phyloP scores from a whole-genome alignment of 2,113 vertebrate genomes.

The Spea multiplicata region DNA sequence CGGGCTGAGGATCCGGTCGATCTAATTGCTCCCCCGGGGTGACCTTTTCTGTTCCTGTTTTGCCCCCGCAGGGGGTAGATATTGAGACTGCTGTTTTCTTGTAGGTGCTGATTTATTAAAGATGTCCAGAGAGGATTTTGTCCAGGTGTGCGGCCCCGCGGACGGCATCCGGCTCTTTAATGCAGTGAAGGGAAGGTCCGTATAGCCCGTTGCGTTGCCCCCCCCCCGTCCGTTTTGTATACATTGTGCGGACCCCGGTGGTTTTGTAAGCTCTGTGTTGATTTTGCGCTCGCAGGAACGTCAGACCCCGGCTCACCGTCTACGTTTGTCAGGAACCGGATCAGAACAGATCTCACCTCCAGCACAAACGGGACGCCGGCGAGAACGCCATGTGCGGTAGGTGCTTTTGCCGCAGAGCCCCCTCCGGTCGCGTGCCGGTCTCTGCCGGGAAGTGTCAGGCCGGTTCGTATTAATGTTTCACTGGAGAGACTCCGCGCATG shows the following conservation, averaged over 20 bases:
- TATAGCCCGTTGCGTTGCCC: conserved; percentile 22
- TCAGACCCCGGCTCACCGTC: conserved; percentile 89
- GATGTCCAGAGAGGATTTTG: conserved; percentile 88
- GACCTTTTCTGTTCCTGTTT: too few relatives aligned
- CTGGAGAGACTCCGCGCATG: not conserved
- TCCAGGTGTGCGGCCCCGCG: conserved; percentile 91
- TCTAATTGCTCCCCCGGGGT: too few relatives aligned
- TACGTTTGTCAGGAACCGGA: conserved; percentile 87
- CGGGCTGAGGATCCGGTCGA: too few relatives aligned
- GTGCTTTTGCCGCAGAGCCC: conserved; percentile 42
- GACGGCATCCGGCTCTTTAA: conserved; percentile 95
- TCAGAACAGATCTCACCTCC: conserved; percentile 67
- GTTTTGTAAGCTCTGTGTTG: not conserved
- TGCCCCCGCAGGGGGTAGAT: too few relatives aligned
- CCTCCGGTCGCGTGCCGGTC: too few relatives aligned
- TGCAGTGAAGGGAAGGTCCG: conserved; percentile 88
- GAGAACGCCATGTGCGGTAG: conserved; percentile 68
- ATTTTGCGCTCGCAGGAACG: conserved; percentile 64
- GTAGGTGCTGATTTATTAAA: conserved; percentile 88
- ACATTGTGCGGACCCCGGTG: not conserved
- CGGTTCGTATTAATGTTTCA: not conserved
- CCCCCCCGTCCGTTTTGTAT: not conserved
- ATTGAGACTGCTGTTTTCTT: not conserved
- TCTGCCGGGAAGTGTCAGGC: not conserved
- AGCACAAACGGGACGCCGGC: conserved; percentile 65